Evolutionary conservation across 2,888 invertebrate genomes (phyloP).

Genomic region (Coronaproctus castanopsis): DNA sequence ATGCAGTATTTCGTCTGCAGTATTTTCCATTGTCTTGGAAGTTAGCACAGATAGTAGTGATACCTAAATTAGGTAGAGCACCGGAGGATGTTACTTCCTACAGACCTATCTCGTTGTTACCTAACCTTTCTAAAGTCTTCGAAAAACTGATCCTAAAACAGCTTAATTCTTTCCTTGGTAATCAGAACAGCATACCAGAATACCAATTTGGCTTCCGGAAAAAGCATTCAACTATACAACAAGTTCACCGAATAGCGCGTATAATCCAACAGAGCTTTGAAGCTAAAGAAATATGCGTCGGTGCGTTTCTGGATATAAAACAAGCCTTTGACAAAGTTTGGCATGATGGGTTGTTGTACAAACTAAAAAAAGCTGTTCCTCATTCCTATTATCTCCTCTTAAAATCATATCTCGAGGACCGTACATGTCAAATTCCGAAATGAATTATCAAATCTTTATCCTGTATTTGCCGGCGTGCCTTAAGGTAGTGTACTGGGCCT

Average conservation of each 20-base stretch:
- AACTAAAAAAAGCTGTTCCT: not conserved
- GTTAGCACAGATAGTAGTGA: too few relatives aligned
- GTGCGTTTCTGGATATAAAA: not conserved
- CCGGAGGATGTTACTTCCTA: not conserved
- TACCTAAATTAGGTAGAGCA: too few relatives aligned
- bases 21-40: too few relatives aligned
- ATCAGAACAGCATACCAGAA: too few relatives aligned
- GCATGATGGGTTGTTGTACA: not conserved
- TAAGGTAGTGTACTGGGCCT: not conserved
- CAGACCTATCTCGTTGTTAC: not conserved
- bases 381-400: not conserved
- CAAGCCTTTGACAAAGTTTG: not conserved
- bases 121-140: too few relatives aligned
- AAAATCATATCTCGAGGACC: not conserved
- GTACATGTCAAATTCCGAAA: not conserved
- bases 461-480: not conserved
- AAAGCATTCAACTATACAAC: not conserved
- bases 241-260: not conserved
- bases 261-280: not conserved
- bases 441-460: not conserved
- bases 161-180: too few relatives aligned
- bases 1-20: too few relatives aligned
- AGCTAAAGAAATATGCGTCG: not conserved
- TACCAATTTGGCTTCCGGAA: not conserved
- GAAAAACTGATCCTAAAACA: too few relatives aligned